Conservation (phyloP, 2,888 invertebrate species). For the Latrodectus elegans region DNA sequence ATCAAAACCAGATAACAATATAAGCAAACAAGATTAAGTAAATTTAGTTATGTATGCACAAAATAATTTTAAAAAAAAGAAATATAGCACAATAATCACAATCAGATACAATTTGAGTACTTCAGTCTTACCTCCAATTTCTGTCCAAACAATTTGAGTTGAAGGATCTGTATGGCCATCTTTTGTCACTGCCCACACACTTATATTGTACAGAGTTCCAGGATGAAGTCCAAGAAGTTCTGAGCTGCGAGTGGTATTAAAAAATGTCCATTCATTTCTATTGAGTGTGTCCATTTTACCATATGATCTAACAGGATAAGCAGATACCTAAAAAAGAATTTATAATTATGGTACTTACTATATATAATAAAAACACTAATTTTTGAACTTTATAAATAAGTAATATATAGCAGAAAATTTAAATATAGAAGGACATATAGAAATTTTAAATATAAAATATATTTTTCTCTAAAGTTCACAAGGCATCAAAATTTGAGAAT, state of each 20-base stretch:
- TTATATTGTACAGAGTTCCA: constrained; percentile 60
- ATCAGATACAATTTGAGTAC: too few species aligned
- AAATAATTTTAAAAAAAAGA: too few species aligned
- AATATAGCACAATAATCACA: too few species aligned
- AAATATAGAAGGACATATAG: not conserved
- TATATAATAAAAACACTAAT: too few species aligned
- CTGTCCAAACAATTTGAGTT: constrained; percentile 78
- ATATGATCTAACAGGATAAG: constrained; percentile 57
- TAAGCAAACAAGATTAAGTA: too few species aligned
- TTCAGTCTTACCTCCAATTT: constrained; percentile 79
- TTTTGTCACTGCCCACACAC: constrained; percentile 60
- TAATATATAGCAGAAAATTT: not conserved
- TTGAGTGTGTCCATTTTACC: constrained; percentile 36
- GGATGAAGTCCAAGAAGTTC: constrained; percentile 61
- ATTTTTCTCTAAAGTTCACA: not conserved
- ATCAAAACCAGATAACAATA: too few species aligned
- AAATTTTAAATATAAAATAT: not conserved
- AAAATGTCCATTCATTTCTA: constrained; percentile 66
- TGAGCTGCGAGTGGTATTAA: constrained; percentile 51
- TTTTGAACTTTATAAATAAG: not conserved
- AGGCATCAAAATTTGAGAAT: not conserved
- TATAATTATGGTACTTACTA: not conserved
- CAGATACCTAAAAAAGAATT: constrained; percentile 48
- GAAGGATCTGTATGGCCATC: constrained; percentile 39
- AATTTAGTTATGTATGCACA: too few species aligned